phyloP scores from a whole-genome alignment of 2,888 invertebrate species.

The Ochropacha duplaris region DNA sequence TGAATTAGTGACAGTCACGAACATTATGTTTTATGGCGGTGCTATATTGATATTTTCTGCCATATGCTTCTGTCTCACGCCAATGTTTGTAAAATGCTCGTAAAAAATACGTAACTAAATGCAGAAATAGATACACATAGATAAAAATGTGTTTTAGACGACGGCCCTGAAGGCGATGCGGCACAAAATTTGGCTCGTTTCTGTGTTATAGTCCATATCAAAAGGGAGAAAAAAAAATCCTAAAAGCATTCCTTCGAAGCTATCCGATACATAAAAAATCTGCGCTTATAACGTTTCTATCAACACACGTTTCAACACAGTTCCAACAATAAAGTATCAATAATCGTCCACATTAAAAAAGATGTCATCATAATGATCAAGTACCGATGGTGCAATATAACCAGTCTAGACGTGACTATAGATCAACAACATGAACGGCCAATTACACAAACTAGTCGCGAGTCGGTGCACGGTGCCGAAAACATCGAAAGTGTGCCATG shows the following conservation, averaged over 20 bases:
- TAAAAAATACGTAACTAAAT: neutral
- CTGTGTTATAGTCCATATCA: too few relatives aligned
- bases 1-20: neutral
- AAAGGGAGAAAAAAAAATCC: too few relatives aligned
- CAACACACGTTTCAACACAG: neutral
- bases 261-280: too few relatives aligned
- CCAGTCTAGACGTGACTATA: slow-evolving; percentile 33
- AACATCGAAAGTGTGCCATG: slow-evolving; percentile 66
- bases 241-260: too few relatives aligned
- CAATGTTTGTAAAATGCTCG: neutral
- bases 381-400: slow-evolving; percentile 27
- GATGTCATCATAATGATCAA: neutral
- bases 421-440: slow-evolving; percentile 37
- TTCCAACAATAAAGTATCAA: neutral
- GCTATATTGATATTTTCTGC: neutral
- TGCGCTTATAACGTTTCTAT: neutral
- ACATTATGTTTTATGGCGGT: neutral
- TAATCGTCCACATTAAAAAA: neutral
- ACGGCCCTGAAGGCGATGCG: too few relatives aligned
- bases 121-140: too few relatives aligned
- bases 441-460: slow-evolving; percentile 47
- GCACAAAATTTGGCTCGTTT: too few relatives aligned
- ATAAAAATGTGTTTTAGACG: too few relatives aligned
- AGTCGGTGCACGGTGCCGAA: slow-evolving; percentile 33
- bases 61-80: neutral